A percentile compares a stretch with the other conserved stretches of the same genome.
Evolutionary conservation across 2,888 invertebrate species (phyloP).

Genomic region (Slavum lentiscoides): DNA sequence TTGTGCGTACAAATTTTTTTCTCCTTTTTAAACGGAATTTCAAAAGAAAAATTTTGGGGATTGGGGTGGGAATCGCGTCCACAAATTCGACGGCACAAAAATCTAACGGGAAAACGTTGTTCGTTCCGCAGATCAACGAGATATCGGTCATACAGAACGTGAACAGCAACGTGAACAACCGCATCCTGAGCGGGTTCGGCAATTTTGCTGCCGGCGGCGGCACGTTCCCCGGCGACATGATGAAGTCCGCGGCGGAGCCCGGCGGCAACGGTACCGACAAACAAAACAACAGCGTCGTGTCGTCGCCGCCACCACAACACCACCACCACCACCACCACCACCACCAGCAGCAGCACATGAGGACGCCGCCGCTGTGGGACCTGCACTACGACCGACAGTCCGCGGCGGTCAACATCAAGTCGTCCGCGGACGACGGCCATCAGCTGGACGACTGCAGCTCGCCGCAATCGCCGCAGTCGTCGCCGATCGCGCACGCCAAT

Average conservation of each 20-base stretch:
- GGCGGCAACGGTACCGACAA: constrained; percentile 10
- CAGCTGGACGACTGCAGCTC: constrained; percentile 58
- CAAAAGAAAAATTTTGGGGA: no score
- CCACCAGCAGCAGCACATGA: constrained; percentile 35
- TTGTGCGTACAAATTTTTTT: no score
- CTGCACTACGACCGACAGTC: constrained; percentile 48
- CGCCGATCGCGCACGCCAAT: constrained; percentile 62
- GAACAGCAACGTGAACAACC: constrained; percentile 68
- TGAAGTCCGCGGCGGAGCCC: constrained; percentile 18
- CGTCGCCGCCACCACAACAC: constrained; percentile 51
- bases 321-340: no score
- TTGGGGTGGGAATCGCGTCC: no score
- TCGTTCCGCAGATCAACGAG: constrained; percentile 70
- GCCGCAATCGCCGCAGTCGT: constrained; percentile 61
- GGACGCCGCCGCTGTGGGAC: constrained; percentile 58
- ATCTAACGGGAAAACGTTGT: no score
- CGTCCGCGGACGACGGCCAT: constrained; percentile 62
- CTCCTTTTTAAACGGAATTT: no score
- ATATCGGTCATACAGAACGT: constrained; percentile 72
- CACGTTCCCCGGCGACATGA: constrained; percentile 42
- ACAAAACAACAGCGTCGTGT: constrained; percentile 57
- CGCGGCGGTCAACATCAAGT: constrained; percentile 60
- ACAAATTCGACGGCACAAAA: no score
- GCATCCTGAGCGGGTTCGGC: constrained; percentile 62
- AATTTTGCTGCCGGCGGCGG: constrained; percentile 70